A percentile compares a stretch with the other conserved stretches of the same genome.
These are phyloP conservation scores for Danaus plexippus DNA, from an alignment of 1,140 invertebrate genomes.

Conservation along the genomic window DNA sequence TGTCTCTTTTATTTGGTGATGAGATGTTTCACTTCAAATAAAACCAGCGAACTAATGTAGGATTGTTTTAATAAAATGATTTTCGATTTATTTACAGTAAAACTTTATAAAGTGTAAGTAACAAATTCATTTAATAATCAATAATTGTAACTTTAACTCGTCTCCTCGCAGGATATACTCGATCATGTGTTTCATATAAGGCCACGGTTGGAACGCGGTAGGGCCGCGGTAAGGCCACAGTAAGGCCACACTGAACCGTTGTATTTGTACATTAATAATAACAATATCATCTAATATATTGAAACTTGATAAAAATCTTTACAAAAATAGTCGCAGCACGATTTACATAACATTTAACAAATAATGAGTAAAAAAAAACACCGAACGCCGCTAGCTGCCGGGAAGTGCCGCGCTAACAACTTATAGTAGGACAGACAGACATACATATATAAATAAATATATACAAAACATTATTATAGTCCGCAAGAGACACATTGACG, in stretches of 20 bases:
- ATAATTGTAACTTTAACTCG: slow-evolving; percentile 2
- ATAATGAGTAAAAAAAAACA: too few relatives aligned
- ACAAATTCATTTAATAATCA: slow-evolving; percentile 11
- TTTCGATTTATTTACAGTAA: slow-evolving; percentile 14
- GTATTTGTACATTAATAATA: slow-evolving; percentile 10
- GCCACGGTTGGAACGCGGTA: too few relatives aligned
- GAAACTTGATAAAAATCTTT: too few relatives aligned
- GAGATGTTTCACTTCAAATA: background rate
- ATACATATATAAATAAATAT: too few relatives aligned
- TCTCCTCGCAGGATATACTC: background rate
- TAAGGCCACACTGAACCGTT: slow-evolving; percentile 10
- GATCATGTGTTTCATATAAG: background rate
- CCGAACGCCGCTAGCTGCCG: too few relatives aligned
- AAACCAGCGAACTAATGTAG: background rate
- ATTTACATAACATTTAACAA: too few relatives aligned
- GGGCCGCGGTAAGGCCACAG: too few relatives aligned
- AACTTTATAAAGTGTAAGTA: slow-evolving; percentile 14
- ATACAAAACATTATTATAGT: too few relatives aligned
- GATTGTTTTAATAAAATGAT: slow-evolving; percentile 8
- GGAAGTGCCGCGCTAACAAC: too few relatives aligned
- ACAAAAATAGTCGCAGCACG: too few relatives aligned
- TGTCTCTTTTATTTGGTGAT: background rate
- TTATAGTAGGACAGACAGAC: too few relatives aligned
- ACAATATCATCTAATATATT: slow-evolving; percentile 5
- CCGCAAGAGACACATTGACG: too few relatives aligned